phyloP scores from a whole-genome alignment of 2,888 invertebrate species.

The Spodoptera picta region DNA sequence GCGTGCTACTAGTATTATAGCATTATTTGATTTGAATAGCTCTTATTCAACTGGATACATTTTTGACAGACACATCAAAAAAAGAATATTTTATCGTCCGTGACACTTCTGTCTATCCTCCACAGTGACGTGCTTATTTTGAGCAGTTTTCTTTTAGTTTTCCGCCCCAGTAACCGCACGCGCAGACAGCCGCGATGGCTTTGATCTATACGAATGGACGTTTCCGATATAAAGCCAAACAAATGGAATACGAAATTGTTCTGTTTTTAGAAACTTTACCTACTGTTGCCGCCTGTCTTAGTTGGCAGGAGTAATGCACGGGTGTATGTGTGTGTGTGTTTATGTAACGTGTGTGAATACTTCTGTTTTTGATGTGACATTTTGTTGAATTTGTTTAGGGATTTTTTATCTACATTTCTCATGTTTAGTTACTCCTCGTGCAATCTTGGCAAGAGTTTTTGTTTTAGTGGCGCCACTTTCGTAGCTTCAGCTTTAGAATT shows the following conservation, averaged over 20 bases:
- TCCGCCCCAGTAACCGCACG: conserved; percentile 63
- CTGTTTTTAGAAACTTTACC: conserved; percentile 31
- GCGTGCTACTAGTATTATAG: too few relatives aligned
- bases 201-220: conserved; percentile 67
- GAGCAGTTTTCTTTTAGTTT: conserved; percentile 69
- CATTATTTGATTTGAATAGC: too few relatives aligned
- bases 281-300: not conserved
- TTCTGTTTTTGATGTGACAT: conserved; percentile 32
- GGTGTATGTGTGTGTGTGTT: too few relatives aligned
- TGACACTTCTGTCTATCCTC: conserved; percentile 38
- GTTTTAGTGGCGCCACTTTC: too few relatives aligned
- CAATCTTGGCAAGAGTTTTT: not conserved
- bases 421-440: not conserved
- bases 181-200: conserved; percentile 58
- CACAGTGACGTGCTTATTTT: conserved; percentile 57
- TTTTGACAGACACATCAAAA: too few relatives aligned
- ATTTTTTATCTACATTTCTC: not conserved
- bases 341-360: conserved; percentile 4
- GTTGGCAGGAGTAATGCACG: too few relatives aligned
- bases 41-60: too few relatives aligned
- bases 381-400: not conserved
- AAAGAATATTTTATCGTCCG: not conserved
- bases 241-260: conserved; percentile 36
- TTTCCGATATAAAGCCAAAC: conserved; percentile 54
- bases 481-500: too few relatives aligned